A percentile compares a stretch with the other conserved stretches of the same genome.
Conservation (phyloP, 2,113 vertebrate species). For the Maccullochella peelii region DNA sequence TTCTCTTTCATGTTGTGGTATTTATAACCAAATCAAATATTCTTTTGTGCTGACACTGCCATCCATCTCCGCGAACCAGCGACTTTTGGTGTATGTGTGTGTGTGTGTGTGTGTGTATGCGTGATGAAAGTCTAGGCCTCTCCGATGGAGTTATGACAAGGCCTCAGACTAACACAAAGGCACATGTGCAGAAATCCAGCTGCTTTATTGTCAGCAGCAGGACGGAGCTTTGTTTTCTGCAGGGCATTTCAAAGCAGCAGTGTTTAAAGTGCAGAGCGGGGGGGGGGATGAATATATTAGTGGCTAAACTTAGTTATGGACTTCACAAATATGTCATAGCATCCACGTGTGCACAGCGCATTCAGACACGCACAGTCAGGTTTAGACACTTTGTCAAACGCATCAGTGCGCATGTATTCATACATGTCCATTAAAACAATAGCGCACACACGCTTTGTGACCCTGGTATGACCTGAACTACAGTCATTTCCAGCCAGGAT, state of each 20-base stretch:
- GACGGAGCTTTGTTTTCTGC: constrained; percentile 76
- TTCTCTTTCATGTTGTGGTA: constrained; percentile 78
- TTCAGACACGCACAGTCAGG: constrained; percentile 23
- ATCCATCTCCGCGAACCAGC: constrained; percentile 70
- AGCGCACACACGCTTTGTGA: constrained; percentile 28
- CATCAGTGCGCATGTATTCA: constrained; percentile 8
- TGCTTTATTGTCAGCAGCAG: constrained; percentile 79
- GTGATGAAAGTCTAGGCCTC: constrained; percentile 63
- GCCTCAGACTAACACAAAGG: constrained; percentile 79
- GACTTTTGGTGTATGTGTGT: constrained; percentile 47
- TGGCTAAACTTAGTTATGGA: constrained; percentile 52
- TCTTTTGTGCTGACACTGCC: constrained; percentile 80
- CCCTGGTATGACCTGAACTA: constrained; percentile 10
- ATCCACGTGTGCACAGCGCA: constrained; percentile 34
- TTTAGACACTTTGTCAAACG: constrained; percentile 37
- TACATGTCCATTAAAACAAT: constrained; percentile 43
- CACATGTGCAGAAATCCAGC: constrained; percentile 85
- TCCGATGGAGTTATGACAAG: constrained; percentile 85
- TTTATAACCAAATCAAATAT: constrained; percentile 87
- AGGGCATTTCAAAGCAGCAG: constrained; percentile 75
- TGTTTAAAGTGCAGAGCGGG: constrained; percentile 65
- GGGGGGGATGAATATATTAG: constrained; percentile 65
- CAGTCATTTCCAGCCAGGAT: constrained; percentile 4
- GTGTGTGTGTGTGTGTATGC: constrained; percentile 14
- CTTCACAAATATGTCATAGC: constrained; percentile 41